Percentiles rank a stretch among this genome's conserved stretches.
phyloP scores from a whole-genome alignment of 2,797 vertebrate species.

The Neosalanx taihuensis region DNA sequence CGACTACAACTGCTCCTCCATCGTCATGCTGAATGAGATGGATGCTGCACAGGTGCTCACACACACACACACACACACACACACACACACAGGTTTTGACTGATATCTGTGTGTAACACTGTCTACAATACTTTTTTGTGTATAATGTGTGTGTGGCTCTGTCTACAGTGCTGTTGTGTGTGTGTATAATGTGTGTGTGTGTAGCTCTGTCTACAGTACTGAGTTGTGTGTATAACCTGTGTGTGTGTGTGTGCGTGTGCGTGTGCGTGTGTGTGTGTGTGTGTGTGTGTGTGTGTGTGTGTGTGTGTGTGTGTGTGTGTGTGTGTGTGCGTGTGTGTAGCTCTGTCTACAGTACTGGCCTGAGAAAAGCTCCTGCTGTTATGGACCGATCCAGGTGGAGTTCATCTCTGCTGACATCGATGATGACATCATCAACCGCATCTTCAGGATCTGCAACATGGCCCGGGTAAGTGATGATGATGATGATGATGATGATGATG shows the following conservation, averaged over 20 bases:
- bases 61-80: neutral
- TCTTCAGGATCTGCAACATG: conserved; percentile 99
- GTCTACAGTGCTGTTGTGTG: conserved; percentile 86
- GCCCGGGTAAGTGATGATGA: conserved; percentile 78
- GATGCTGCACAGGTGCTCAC: conserved; percentile 85
- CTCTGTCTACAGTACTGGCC: conserved; percentile 99
- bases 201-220: neutral
- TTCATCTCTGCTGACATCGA: conserved; percentile 97
- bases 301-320: neutral
- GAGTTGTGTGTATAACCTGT: conserved; percentile 55
- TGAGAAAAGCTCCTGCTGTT: conserved; percentile 92
- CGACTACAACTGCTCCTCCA: conserved; percentile 96
- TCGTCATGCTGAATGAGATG: conserved; percentile 98
- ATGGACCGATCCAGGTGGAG: conserved; percentile 95
- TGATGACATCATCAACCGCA: conserved; percentile 94
- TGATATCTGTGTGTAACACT: neutral
- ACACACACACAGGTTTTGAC: neutral
- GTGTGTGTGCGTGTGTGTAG: conserved; percentile 52
- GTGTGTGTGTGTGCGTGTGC: neutral
- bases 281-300: neutral
- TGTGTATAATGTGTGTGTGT: neutral
- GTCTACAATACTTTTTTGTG: conserved; percentile 83
- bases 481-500: neutral
- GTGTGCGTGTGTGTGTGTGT: neutral
- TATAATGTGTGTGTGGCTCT: neutral